A percentile compares a stretch with the other conserved stretches of the same genome.
These are phyloP conservation scores for Venturia canescens DNA, from an alignment of 1,140 invertebrate species.

Conservation along the genomic window DNA sequence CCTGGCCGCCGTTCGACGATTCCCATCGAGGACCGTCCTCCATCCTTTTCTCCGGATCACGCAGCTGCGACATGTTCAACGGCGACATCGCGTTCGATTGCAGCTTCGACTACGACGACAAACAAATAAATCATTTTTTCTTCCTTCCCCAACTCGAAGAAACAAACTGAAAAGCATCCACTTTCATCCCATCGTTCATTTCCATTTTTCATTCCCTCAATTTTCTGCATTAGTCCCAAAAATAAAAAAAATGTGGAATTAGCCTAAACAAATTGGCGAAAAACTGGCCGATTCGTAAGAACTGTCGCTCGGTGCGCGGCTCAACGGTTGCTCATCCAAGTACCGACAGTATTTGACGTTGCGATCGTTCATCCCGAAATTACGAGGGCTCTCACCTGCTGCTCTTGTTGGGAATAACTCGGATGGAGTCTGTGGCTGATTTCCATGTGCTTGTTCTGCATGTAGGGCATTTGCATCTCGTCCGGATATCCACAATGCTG, in stretches of 20 bases:
- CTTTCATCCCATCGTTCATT: no score
- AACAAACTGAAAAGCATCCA: no score
- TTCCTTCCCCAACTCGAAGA: no score
- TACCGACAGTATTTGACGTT: not conserved
- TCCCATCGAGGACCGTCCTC: constrained; percentile 55
- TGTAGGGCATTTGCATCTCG: constrained; percentile 69
- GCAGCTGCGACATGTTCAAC: constrained; percentile 47
- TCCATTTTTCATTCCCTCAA: no score
- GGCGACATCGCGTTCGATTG: constrained; percentile 42
- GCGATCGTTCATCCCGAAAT: not conserved
- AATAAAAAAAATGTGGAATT: no score
- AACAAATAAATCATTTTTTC: constrained; percentile 29
- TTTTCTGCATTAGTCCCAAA: no score
- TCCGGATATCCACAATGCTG: constrained; percentile 69
- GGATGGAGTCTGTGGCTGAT: constrained; percentile 59
- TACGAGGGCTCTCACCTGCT: constrained; percentile 59
- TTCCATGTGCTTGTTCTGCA: constrained; percentile 63
- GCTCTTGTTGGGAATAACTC: constrained; percentile 63
- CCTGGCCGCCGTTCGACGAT: not conserved
- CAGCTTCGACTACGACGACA: constrained; percentile 22
- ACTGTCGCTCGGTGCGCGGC: no score
- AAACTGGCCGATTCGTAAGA: no score
- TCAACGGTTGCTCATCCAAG: not conserved
- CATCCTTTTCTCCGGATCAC: constrained; percentile 52
- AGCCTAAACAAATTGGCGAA: no score